Evolutionary conservation across 2,797 vertebrate genomes (phyloP).

Genomic region (Natrix natrix): DNA sequence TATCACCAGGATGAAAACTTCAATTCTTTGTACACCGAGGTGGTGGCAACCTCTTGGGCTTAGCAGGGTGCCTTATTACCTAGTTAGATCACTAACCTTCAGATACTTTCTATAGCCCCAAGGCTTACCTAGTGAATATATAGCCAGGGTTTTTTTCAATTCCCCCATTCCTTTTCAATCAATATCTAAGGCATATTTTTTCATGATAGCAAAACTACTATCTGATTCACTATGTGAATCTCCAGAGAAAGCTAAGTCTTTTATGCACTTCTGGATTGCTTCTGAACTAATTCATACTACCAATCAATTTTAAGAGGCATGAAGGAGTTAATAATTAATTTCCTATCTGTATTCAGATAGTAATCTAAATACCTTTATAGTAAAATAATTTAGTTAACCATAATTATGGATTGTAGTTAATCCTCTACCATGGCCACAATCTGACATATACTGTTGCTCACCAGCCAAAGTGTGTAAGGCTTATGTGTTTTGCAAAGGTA

Average conservation of each 20-base stretch:
- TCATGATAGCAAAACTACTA: background rate
- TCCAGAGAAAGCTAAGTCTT: background rate
- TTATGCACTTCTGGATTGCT: background rate
- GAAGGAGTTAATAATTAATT: background rate
- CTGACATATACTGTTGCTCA: background rate
- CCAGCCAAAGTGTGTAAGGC: background rate
- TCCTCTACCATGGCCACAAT: background rate
- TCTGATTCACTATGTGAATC: background rate
- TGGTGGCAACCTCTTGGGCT: background rate
- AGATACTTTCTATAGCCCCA: background rate
- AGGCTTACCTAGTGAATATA: background rate
- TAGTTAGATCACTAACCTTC: background rate
- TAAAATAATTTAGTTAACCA: background rate
- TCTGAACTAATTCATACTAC: background rate
- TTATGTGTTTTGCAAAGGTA: background rate
- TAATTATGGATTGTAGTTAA: background rate
- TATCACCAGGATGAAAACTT: background rate
- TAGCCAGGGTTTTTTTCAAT: background rate
- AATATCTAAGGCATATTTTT: background rate
- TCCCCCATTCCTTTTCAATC: background rate
- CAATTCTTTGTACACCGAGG: background rate
- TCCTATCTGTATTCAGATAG: background rate
- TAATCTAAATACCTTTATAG: background rate
- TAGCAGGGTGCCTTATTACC: background rate
- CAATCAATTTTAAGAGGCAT: background rate